These are phyloP conservation scores for Lymantria dispar DNA, from an alignment of 2,888 invertebrate species.

Conservation along the genomic window DNA sequence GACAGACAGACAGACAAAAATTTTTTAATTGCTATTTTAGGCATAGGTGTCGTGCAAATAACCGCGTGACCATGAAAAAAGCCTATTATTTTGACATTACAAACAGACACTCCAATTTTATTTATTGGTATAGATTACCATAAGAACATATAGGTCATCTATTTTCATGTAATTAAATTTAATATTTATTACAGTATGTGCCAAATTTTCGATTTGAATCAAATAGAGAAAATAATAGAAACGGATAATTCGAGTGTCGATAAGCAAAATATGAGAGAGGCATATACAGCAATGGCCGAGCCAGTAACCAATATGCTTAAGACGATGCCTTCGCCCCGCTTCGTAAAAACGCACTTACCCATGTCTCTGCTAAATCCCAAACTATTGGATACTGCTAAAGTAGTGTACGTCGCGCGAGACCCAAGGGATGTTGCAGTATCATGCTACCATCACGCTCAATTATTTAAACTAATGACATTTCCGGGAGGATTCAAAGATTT, in stretches of 20 bases:
- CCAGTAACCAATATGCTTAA: neutral
- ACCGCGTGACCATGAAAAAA: no score
- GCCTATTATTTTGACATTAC: no score
- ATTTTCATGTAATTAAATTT: neutral
- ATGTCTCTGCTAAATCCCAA: constrained; percentile 86
- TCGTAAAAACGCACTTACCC: constrained; percentile 87
- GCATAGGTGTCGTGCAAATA: no score
- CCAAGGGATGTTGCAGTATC: constrained; percentile 94
- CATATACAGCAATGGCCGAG: neutral
- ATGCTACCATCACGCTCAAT: constrained; percentile 87
- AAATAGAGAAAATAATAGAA: neutral
- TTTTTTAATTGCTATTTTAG: no score
- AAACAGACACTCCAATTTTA: no score
- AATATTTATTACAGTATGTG: neutral
- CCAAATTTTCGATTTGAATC: neutral
- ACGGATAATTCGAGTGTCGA: neutral
- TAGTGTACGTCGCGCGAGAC: constrained; percentile 93
- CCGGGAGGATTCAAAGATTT: neutral
- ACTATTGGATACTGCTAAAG: constrained; percentile 79
- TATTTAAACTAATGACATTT: constrained; percentile 77
- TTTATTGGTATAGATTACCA: no score
- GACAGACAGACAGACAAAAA: no score
- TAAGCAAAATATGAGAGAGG: neutral
- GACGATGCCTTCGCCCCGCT: constrained; percentile 83
- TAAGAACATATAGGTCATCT: no score